Evolutionary conservation across 2,113 vertebrate species (phyloP), one percentile per base, ranked within the genome.

Genomic region (Halcyon malimbica): DNA sequence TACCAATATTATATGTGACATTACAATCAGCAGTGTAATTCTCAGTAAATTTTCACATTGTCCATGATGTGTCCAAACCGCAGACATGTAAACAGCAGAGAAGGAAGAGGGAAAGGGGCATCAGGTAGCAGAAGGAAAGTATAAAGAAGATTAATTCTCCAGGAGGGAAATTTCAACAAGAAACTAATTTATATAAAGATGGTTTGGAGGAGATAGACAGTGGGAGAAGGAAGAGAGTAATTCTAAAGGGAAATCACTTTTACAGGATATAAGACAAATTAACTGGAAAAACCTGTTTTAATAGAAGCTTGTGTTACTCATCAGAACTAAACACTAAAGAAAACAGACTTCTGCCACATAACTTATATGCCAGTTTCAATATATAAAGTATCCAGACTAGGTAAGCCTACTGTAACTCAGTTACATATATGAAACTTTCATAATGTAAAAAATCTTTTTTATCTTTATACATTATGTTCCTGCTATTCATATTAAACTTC

Each of bases 201-300:
- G 2, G 1, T 57, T 39, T 87, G 23, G 12, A 4, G 12, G 26
- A 50, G 4, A 2, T 14, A 15, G 13, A 8, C 18, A 50, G 16
- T 26, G 14, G 13, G 41, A 65, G 9, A 53, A n/a, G 11, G 9
- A 5, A 70, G 18, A 51, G 3, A 81, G 2, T 0, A 5, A 12
- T 65, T 82, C 9, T 20, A 31, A 4, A 26, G 3, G 7, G 4
- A 65, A 62, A 60, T 68, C 5, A 48, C 25, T 87, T 87, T 78
- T 57, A 11, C 6, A 71, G 10, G 13, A 2, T 69, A 24, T 53
- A 62, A 53, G 2, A 37, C 23, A 48, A 70, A 67, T 39, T 39
- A 57, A 42, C 53, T 41, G 2, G 10, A 90, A 65, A 33, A 57
- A 42, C 3, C 14, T 56, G 10, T 41, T 78, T 42, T 70, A 74